Percentiles rank a stretch among this genome's conserved stretches.
Evolutionary conservation across 2,797 vertebrate genomes (phyloP).

Genomic region (Mareca strepera): DNA sequence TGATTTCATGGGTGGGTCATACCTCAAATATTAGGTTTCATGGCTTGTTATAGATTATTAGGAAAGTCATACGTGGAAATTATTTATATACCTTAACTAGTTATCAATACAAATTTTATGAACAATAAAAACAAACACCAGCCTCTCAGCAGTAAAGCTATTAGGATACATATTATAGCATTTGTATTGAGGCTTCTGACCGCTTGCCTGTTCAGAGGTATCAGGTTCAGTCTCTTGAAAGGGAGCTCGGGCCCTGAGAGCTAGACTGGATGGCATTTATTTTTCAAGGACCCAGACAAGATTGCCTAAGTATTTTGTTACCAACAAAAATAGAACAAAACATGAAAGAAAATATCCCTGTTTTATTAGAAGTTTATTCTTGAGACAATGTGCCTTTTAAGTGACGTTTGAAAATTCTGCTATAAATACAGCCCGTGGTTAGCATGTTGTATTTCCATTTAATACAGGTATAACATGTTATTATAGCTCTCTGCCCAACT

Average conservation of each 20-base stretch:
- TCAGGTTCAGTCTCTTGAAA: not conserved
- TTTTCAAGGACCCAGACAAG: not conserved
- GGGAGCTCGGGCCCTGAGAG: not conserved
- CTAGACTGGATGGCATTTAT: not conserved
- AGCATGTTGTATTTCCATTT: not conserved
- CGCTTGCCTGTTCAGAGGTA: not conserved
- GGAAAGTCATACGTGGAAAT: not conserved
- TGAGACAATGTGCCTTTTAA: not conserved
- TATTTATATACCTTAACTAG: conserved; percentile 23
- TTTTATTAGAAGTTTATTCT: not conserved
- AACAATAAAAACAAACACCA: conserved; percentile 37
- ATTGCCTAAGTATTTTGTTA: conserved; percentile 40
- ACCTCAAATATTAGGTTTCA: not conserved
- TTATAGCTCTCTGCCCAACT: not conserved
- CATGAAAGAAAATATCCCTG: conserved; percentile 37
- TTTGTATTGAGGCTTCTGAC: not conserved
- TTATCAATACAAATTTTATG: conserved; percentile 42
- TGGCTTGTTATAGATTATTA: conserved; percentile 8
- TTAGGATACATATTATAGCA: not conserved
- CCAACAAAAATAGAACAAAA: conserved; percentile 17
- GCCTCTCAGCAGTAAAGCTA: not conserved
- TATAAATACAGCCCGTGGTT: not conserved
- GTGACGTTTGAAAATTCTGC: not conserved
- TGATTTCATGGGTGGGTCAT: not conserved
- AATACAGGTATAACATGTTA: not conserved